These are phyloP conservation scores for Volucella zonaria DNA, from an alignment of 2,888 invertebrate genomes.

Conservation along the genomic window DNA sequence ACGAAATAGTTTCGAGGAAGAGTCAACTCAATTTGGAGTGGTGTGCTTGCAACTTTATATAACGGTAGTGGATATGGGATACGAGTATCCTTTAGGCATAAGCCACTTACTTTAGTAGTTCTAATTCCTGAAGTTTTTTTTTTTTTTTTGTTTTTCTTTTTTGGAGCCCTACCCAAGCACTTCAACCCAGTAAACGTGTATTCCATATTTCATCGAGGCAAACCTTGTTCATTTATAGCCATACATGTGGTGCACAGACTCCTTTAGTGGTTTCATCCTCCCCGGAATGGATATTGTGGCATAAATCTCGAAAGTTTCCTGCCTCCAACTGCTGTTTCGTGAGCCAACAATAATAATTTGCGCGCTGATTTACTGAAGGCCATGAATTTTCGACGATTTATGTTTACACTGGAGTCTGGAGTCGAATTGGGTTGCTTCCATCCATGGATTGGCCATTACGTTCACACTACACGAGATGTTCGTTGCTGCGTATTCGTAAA, in stretches of 20 bases:
- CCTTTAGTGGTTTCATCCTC: background rate
- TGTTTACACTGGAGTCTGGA: constrained; percentile 5
- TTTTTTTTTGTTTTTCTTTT: too few species aligned
- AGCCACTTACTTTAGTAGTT: too few species aligned
- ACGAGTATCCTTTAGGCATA: constrained; percentile 13
- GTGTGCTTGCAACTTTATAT: constrained; percentile 39
- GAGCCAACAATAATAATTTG: constrained; percentile 67
- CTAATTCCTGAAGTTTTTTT: too few species aligned
- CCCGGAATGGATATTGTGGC: constrained; percentile 48
- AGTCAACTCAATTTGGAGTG: constrained; percentile 65
- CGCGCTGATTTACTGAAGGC: constrained; percentile 63
- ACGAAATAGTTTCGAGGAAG: constrained; percentile 13
- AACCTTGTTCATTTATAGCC: too few species aligned
- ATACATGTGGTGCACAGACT: background rate
- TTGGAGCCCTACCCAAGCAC: too few species aligned
- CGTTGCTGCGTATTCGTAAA: too few species aligned
- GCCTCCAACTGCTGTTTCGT: constrained; percentile 53
- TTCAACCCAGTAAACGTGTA: too few species aligned
- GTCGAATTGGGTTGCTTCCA: constrained; percentile 20
- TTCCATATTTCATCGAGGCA: too few species aligned
- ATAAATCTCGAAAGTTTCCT: constrained; percentile 58
- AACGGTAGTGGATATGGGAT: background rate
- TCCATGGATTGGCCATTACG: constrained; percentile 58
- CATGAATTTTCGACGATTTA: constrained; percentile 55
- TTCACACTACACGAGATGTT: constrained; percentile 19